These are phyloP conservation scores for Trichosurus vulpecula DNA, from an alignment of 2,797 vertebrate genomes.

Conservation along the genomic window DNA sequence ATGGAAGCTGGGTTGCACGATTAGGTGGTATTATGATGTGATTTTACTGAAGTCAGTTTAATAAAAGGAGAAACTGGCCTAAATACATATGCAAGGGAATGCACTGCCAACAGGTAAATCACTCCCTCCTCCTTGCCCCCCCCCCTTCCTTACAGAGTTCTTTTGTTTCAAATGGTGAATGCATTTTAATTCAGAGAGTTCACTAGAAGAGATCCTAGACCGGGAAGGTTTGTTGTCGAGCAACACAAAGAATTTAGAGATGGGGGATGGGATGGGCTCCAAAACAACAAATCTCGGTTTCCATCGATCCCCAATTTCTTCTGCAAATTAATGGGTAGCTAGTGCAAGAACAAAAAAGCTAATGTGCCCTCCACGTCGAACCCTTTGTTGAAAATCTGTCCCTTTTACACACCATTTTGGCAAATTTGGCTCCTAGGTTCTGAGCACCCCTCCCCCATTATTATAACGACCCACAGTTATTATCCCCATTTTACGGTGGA, in stretches of 20 bases:
- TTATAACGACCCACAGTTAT: background rate
- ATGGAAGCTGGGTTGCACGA: background rate
- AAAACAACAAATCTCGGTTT: background rate
- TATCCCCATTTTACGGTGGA: background rate
- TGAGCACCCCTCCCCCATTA: background rate
- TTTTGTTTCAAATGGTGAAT: slow-evolving; percentile 45
- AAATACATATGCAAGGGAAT: slow-evolving; percentile 43
- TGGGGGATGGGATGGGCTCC: background rate
- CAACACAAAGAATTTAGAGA: background rate
- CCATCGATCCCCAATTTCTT: background rate
- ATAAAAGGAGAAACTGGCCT: slow-evolving; percentile 25
- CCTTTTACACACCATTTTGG: background rate
- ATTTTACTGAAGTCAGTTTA: slow-evolving; percentile 51
- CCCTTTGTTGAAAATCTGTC: background rate
- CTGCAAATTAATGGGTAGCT: background rate
- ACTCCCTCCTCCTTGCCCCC: background rate
- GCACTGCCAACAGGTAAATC: slow-evolving; percentile 41
- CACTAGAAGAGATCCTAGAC: background rate
- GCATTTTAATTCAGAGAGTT: slow-evolving; percentile 37
- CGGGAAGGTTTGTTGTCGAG: background rate
- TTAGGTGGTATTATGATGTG: slow-evolving; percentile 31
- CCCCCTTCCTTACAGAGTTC: background rate
- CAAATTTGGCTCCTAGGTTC: background rate
- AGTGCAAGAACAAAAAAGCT: background rate
- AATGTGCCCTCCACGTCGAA: background rate